Evolutionary conservation across 2,797 vertebrate species (phyloP).

Genomic region (Heliangelus exortis): DNA sequence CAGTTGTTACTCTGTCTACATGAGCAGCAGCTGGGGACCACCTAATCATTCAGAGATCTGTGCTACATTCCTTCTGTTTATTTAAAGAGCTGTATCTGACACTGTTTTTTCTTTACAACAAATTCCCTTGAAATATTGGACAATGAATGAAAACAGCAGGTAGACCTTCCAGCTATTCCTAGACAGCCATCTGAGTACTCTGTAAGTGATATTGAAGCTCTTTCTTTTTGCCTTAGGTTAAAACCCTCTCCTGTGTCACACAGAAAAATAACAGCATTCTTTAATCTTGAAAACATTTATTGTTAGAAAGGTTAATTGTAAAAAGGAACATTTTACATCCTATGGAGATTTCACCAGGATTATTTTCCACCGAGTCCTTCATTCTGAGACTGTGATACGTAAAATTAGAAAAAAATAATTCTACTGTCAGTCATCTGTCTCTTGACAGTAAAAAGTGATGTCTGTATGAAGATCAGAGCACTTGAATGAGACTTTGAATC

Average conservation of each 20-base stretch:
- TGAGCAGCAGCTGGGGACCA: constrained; percentile 38
- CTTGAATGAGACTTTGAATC: neutral
- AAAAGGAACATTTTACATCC: neutral
- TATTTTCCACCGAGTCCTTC: neutral
- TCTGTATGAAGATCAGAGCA: neutral
- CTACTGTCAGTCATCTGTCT: neutral
- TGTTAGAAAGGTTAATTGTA: neutral
- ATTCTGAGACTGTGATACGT: neutral
- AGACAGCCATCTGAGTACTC: neutral
- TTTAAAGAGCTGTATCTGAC: constrained; percentile 47
- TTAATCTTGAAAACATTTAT: neutral
- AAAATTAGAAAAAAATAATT: neutral
- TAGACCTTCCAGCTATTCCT: neutral
- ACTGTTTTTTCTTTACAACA: constrained; percentile 1
- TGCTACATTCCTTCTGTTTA: constrained; percentile 28
- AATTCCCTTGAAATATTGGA: constrained; percentile 67
- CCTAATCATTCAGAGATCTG: constrained; percentile 53
- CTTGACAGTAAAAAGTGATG: neutral
- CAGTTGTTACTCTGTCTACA: constrained; percentile 58
- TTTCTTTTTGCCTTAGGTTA: neutral
- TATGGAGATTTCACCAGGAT: neutral
- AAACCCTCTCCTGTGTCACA: neutral
- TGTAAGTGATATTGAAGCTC: neutral
- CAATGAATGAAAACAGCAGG: neutral
- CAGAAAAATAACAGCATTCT: neutral